phyloP scores from a whole-genome alignment of 1,140 invertebrate genomes.

The Homalodisca vitripennis region DNA sequence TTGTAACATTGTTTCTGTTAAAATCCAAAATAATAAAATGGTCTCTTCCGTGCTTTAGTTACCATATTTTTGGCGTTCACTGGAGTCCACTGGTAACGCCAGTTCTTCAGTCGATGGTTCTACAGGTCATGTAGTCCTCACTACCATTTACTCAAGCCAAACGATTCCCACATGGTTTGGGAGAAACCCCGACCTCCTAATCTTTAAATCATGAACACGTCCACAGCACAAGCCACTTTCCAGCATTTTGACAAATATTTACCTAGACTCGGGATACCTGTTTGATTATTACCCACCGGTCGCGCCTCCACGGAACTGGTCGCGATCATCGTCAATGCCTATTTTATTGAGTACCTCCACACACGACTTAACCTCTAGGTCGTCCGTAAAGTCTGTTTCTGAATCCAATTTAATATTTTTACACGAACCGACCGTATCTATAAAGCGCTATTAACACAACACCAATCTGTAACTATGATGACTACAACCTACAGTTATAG shows the following conservation, averaged over 20 bases:
- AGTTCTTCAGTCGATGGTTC: too few species aligned
- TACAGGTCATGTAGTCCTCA: too few species aligned
- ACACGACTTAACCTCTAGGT: constrained; percentile 10
- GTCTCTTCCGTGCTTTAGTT: too few species aligned
- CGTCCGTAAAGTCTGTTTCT: not conserved
- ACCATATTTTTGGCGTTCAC: too few species aligned
- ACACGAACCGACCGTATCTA: too few species aligned
- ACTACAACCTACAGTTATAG: too few species aligned
- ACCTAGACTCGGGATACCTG: not conserved
- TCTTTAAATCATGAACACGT: constrained; percentile 13
- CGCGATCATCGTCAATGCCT: not conserved
- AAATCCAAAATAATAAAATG: too few species aligned
- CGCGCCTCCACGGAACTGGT: not conserved
- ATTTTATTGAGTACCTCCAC: not conserved
- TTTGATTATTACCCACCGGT: not conserved
- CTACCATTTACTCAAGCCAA: not conserved
- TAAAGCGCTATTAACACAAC: too few species aligned
- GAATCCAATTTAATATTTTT: not conserved
- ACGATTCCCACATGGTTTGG: not conserved
- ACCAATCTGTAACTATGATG: too few species aligned
- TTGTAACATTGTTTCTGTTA: too few species aligned
- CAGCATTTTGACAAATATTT: constrained; percentile 21
- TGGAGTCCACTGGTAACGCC: too few species aligned
- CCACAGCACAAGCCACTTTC: not conserved
- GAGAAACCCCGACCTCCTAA: constrained; percentile 7